Evolutionary conservation across 1,140 invertebrate species (phyloP).

Genomic region (Chrysomallon squamiferum): DNA sequence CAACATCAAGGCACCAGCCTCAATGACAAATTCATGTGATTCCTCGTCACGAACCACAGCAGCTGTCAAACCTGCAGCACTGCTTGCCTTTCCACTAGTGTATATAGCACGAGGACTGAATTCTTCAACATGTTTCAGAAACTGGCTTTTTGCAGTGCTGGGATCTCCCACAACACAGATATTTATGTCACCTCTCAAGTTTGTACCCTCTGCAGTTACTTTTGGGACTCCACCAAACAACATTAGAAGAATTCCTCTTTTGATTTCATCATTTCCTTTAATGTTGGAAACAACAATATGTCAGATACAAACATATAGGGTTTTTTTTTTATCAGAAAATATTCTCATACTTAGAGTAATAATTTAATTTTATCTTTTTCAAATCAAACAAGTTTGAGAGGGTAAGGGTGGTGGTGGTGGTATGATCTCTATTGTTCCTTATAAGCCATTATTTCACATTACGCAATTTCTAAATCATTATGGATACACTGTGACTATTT

Average conservation of each 20-base stretch:
- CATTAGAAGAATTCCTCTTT: slow-evolving; percentile 93
- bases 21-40: slow-evolving; percentile 97
- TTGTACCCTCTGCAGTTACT: slow-evolving; percentile 85
- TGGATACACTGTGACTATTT: too few species aligned
- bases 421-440: too few species aligned
- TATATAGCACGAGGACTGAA: slow-evolving; percentile 96
- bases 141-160: slow-evolving; percentile 97
- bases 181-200: slow-evolving; percentile 94
- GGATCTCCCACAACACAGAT: slow-evolving; percentile 99
- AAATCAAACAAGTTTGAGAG: not conserved
- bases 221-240: slow-evolving; percentile 98
- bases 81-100: slow-evolving; percentile 98
- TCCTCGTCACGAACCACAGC: slow-evolving; percentile 97
- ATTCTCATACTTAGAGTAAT: not conserved
- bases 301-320: too few species aligned
- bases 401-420: too few species aligned
- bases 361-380: not conserved
- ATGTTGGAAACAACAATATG: not conserved
- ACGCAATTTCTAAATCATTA: too few species aligned
- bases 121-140: slow-evolving; percentile 94
- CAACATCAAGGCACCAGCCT: slow-evolving; percentile 98
- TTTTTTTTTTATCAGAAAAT: not conserved
- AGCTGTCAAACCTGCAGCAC: slow-evolving; percentile 96
- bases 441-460: too few species aligned
- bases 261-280: slow-evolving; percentile 90